These are phyloP conservation scores for Dascyllus trimaculatus DNA, from an alignment of 2,113 vertebrate species.

Conservation along the genomic window DNA sequence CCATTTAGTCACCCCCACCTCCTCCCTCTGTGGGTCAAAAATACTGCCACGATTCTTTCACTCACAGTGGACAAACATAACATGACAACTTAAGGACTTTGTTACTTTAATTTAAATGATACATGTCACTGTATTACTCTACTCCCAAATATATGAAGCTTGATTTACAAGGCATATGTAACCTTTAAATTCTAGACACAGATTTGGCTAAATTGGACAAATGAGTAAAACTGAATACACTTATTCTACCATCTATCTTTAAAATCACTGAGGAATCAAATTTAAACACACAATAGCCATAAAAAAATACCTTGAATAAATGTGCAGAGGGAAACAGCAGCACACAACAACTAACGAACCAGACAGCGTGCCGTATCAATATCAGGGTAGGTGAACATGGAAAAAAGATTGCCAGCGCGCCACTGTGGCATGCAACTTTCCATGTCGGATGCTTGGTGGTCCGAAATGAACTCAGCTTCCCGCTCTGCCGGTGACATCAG, in stretches of 20 bases:
- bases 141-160: too few relatives aligned
- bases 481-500: slow-evolving; percentile 64
- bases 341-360: background rate
- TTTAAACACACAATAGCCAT: background rate
- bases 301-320: background rate
- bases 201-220: too few relatives aligned
- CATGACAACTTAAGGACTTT: too few relatives aligned
- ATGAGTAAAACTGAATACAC: too few relatives aligned
- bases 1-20: background rate
- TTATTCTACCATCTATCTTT: too few relatives aligned
- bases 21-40: background rate
- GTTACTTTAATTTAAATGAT: too few relatives aligned
- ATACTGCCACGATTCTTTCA: too few relatives aligned
- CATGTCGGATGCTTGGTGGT: slow-evolving; percentile 46
- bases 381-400: slow-evolving; percentile 35
- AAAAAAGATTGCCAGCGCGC: slow-evolving; percentile 38
- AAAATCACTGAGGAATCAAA: too few relatives aligned
- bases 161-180: too few relatives aligned
- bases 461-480: slow-evolving; percentile 56
- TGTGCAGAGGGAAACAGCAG: background rate
- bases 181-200: too few relatives aligned
- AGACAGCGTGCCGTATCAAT: background rate
- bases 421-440: slow-evolving; percentile 59
- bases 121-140: too few relatives aligned
- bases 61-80: too few relatives aligned